phyloP scores from a whole-genome alignment of 2,888 invertebrate species.

The Stenolophus ochropezus region DNA sequence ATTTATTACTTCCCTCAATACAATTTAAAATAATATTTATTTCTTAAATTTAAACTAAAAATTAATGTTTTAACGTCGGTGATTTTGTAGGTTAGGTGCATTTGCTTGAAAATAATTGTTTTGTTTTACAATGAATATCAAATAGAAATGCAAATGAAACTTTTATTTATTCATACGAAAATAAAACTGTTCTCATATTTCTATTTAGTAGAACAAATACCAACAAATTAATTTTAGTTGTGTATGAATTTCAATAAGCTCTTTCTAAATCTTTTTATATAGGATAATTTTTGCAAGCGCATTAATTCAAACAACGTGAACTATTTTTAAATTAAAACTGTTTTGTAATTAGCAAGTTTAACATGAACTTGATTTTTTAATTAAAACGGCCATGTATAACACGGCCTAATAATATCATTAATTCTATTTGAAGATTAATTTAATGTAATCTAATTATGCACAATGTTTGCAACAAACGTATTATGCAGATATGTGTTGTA shows the following conservation, averaged over 20 bases:
- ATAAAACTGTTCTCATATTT: background rate
- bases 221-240: conserved; percentile 1
- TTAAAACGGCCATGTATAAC: background rate
- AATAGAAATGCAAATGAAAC: conserved; percentile 8
- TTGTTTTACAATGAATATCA: background rate
- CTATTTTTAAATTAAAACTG: background rate
- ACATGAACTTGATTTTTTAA: background rate
- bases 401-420: background rate
- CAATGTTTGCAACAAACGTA: background rate
- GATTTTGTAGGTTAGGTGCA: too few species aligned
- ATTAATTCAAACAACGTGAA: background rate
- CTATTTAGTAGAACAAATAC: background rate
- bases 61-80: too few species aligned
- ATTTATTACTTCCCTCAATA: too few species aligned
- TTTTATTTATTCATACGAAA: conserved; percentile 5
- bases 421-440: background rate
- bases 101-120: background rate
- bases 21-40: too few species aligned
- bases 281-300: background rate
- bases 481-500: background rate
- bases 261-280: background rate
- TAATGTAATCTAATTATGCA: background rate
- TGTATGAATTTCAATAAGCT: background rate
- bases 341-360: background rate
- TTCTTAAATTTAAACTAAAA: too few species aligned